Base-by-base conservation (phyloP, 1,140 invertebrate species). In the Ruditapes philippinarum region DNA sequence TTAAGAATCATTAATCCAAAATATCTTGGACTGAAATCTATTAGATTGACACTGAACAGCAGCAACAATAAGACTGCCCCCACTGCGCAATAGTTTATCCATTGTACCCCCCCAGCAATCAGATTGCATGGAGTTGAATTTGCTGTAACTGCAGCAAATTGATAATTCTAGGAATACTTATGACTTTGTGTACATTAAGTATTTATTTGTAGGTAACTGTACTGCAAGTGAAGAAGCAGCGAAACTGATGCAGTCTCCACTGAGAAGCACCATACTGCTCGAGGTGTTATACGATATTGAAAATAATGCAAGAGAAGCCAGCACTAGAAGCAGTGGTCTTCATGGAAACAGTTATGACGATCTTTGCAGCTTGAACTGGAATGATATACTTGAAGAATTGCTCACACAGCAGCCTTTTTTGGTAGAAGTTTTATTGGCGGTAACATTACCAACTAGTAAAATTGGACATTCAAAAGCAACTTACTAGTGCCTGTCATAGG, bases 391-490 rank as follows among this genome's bases (percentile, higher is more conserved):
- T 14, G 33, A 54, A 60, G 51, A 60, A 57, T 7, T 80, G 25
- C 4, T 54, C 2, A 17, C 9, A 28, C 45, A 80, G 33, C 78
- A 80, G 60, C 28, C 51, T 7, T 57, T 57, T 60, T 31, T 80
- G 7, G 31, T 51, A 38, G 78, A 80, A 60, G 36, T 80, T 57
- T 11, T 80, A 33, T 31, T 80, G 9, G 45, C 78, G 5, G 78
- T 80, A 12, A 31, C 78, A 54, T 25, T 80, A 5, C 78, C 54
- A 5, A 19, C 78, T 7, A 31, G 78, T 22, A 80, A 80, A 60
- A 60, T 57, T 33, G 78, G 49, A 4, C 4, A 22, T 25, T 22
- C 19, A 9, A 5, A 42, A 38, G 73, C 45, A 45, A 80, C 9
- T 54, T 51, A 28, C 12, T 60, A 17, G n/a, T 80, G 14, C 78